Evolutionary conservation across 2,888 invertebrate species (phyloP), one percentile per base, ranked within the genome.

Genomic region (Sturmia bella): DNA sequence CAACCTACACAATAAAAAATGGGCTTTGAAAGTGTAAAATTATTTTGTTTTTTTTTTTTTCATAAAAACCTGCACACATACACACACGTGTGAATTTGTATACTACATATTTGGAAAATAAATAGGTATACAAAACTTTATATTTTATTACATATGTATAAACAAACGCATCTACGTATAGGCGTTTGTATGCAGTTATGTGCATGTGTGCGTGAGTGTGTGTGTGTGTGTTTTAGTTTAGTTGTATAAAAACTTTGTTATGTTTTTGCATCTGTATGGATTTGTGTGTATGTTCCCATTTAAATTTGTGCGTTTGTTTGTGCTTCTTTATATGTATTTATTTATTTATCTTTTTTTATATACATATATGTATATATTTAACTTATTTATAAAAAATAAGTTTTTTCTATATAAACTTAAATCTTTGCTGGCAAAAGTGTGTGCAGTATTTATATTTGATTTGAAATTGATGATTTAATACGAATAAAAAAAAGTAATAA

Each of bases 21-120:
- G 78, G 74, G 78, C 78, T 82, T 81, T 74, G 50, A 75, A 82
- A 82, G 69, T 82, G 74, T 78, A 82, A 82, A 82, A 82, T 82
- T 68, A 82, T 32, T 27, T 4, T 27, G 27, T 27, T 4, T 27
- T 78, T 78, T 78, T 82, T 82, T 78, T 82, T 82, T 70, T 61
- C 74, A 66, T 27, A 70, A 19, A 59, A 7, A 6, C 15, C 3
- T 32, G n/a, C 39, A 78, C 64, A 74, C 52, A 48, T 27, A 54
- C 63, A 74, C 13, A 79, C 37, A 63, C 41, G 43, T 19, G 52
- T 15, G 12, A 39, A 48, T n/a, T 21, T 39, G 37, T 27, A 17
- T 56, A 27, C 12, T 45, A 45, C 5, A 59, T 45, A 48, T 69
- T 69, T 45, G 59, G 12, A 45, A 59, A 68, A 61, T 21, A 39